These are phyloP conservation scores for Mizuhopecten yessoensis DNA, from an alignment of 1,140 invertebrate genomes.

Conservation along the genomic window DNA sequence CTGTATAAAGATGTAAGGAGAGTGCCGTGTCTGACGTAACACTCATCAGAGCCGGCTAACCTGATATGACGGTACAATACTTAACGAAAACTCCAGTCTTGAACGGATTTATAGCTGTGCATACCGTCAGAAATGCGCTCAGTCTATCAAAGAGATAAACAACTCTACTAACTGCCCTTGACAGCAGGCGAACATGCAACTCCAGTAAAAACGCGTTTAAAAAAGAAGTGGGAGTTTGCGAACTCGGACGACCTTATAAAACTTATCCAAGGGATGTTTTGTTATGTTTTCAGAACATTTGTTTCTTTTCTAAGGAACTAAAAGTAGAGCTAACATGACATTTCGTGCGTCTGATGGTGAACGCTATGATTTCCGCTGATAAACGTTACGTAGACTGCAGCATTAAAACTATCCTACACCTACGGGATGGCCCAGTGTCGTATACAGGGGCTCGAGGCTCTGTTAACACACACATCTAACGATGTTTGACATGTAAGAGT, in stretches of 20 bases:
- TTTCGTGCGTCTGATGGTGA: not conserved
- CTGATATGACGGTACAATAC: conserved; percentile 27
- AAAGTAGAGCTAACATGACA: not conserved
- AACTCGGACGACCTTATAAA: conserved; percentile 1
- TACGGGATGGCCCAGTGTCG: not conserved
- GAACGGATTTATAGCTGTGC: not conserved
- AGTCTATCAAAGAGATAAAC: conserved; percentile 25
- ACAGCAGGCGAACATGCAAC: not conserved
- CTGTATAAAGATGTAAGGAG: not conserved
- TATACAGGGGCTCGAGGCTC: not conserved
- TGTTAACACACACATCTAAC: not conserved
- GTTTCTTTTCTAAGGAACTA: not conserved
- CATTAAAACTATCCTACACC: not conserved
- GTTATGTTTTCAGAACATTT: not conserved
- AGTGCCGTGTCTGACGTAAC: not conserved
- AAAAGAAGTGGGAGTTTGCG: not conserved
- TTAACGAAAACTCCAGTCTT: not conserved
- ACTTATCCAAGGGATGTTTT: not conserved
- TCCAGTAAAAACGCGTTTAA: not conserved
- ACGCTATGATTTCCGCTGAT: not conserved
- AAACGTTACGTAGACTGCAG: not conserved
- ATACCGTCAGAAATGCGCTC: not conserved
- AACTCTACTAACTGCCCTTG: not conserved
- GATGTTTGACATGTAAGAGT: not conserved
- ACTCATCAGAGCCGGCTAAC: not conserved